Evolutionary conservation across 2,888 invertebrate species (phyloP), one percentile per base, ranked within the genome.

Genomic region (Formica aserva): DNA sequence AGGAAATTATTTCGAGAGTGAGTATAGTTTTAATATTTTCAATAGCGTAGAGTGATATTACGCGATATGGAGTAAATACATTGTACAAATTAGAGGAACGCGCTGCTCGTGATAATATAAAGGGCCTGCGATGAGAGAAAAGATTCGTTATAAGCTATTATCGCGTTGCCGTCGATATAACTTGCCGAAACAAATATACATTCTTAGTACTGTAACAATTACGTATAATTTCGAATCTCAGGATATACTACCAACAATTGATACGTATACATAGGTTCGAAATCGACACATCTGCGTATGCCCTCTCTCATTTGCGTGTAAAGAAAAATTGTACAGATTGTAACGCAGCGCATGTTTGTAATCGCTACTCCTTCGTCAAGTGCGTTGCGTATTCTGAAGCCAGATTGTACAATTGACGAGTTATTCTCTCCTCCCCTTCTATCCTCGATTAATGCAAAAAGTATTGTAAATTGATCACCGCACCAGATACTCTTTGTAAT

Each of bases 151-250:
- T 26, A 22, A 38, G 41, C 11, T 57, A 66, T 52, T 52, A 52
- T 52, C 32, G 22, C 22, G 57, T 57, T 62, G 55, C 13, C 29
- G 29, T 66, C 55, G 32, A n/a, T n/a, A n/a, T n/a, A 22, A 67
- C 52, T 65, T 32, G 29, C 11, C 29, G 35, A 29, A 60, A 75
- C 35, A 52, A 48, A 75, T 22, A 38, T 48, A 41, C 35, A 48
- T 38, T 67, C 35, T 45, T 71, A 22, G 69, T 38, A 48, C 45
- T 63, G 60, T 32, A 71, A 57, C 82, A 62, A 69, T 76, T 83
- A 80, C 13, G 6, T 29, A 63, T 72, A 86, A 76, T 85, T 88
- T 83, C 66, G 90, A 90, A 88, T 88, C 90, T 90, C 90, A 90
- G 87, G 84, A 85, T 85, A 84, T 85, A 87, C 52, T 77, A 81